A percentile compares a stretch with the other conserved stretches of the same genome.
These are phyloP conservation scores for Ophion slaviceki DNA, from an alignment of 2,888 invertebrate genomes.

Conservation along the genomic window DNA sequence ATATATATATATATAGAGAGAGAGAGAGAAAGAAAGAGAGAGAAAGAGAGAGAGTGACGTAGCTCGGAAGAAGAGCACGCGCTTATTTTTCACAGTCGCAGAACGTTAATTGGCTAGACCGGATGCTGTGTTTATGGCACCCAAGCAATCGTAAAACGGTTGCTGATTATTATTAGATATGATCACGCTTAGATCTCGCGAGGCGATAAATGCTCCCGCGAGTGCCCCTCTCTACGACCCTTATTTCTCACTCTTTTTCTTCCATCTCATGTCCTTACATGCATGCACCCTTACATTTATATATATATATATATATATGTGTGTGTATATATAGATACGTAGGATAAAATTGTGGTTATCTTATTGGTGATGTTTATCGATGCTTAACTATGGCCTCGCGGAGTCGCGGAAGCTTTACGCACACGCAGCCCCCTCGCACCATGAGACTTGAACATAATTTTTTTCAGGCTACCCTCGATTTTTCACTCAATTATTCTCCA, in stretches of 20 bases:
- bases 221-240: constrained; percentile 44
- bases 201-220: constrained; percentile 63
- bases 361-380: constrained; percentile 50
- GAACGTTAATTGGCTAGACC: constrained; percentile 74
- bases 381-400: constrained; percentile 32
- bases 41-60: constrained; percentile 6
- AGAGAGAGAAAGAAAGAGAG: constrained; percentile 11
- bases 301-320: no score
- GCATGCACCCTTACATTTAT: no score
- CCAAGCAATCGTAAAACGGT: constrained; percentile 72
- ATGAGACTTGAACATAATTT: no score
- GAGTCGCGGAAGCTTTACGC: constrained; percentile 22
- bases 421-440: neutral
- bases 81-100: constrained; percentile 65
- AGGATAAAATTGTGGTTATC: constrained; percentile 17
- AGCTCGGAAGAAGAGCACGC: constrained; percentile 60
- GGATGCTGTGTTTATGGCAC: constrained; percentile 73
- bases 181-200: constrained; percentile 72
- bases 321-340: neutral
- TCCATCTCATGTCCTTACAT: constrained; percentile 11
- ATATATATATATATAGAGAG: neutral
- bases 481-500: constrained; percentile 22
- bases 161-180: constrained; percentile 77
- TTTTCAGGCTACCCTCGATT: neutral
- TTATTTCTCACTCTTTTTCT: constrained; percentile 43